phyloP scores from a whole-genome alignment of 1,140 invertebrate species.

The Bombyx mori region ASM3026992v2 NC_085110.1:9274001-9274500 shows the following conservation, averaged over 20 bases:
- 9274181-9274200: constrained; percentile 24
- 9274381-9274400: neutral
- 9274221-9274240: constrained; percentile 36
- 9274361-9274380: constrained; percentile 37
- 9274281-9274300: constrained; percentile 43
- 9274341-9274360: constrained; percentile 26
- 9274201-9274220: constrained; percentile 41
- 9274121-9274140: constrained; percentile 51
- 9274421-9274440: too few species aligned
- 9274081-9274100: constrained; percentile 33
- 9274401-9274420: too few species aligned
- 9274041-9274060: constrained; percentile 6
- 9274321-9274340: constrained; percentile 27
- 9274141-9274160: constrained; percentile 60
- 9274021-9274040: too few species aligned
- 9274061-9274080: constrained; percentile 26
- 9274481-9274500: too few species aligned
- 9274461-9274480: too few species aligned
- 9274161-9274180: constrained; percentile 18
- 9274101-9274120: constrained; percentile 56
- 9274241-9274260: constrained; percentile 37
- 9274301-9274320: constrained; percentile 32
- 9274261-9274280: constrained; percentile 33
- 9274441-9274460: too few species aligned
- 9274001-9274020: too few species aligned